phyloP scores from a whole-genome alignment of 2,797 vertebrate genomes.

The Sphaeramia orbicularis region DNA sequence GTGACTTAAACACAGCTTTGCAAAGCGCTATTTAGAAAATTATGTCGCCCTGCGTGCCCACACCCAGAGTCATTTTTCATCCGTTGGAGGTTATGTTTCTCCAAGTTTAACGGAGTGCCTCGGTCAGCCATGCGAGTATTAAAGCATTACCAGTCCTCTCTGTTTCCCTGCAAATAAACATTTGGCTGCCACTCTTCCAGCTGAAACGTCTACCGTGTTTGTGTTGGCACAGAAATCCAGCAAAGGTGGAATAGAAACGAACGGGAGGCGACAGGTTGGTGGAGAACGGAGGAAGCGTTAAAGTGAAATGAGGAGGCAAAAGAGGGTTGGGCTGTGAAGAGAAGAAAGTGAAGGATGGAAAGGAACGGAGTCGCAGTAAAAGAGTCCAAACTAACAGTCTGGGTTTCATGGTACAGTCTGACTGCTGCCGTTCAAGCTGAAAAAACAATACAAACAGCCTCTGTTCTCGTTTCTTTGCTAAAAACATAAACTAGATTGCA shows the following conservation, averaged over 20 bases:
- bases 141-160: conserved; percentile 72
- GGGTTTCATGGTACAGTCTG: conserved; percentile 46
- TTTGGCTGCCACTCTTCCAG: conserved; percentile 53
- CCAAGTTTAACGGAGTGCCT: conserved; percentile 30
- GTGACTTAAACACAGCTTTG: conserved; percentile 29
- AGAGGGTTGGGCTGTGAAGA: not conserved
- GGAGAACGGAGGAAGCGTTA: conserved; percentile 12
- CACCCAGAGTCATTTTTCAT: conserved; percentile 48
- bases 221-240: conserved; percentile 60
- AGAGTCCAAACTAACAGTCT: conserved; percentile 28
- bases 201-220: conserved; percentile 64
- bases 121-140: conserved; percentile 57
- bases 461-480: conserved; percentile 9
- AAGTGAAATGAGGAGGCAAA: conserved; percentile 17
- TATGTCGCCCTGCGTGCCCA: conserved; percentile 5
- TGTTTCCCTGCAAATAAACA: conserved; percentile 76
- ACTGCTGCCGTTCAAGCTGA: conserved; percentile 39
- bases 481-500: conserved; percentile 5
- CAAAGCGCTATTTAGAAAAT: conserved; percentile 33
- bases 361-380: not conserved
- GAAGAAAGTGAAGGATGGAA: conserved; percentile 14
- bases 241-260: conserved; percentile 8
- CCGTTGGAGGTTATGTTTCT: conserved; percentile 57
- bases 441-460: conserved; percentile 39
- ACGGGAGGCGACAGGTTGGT: conserved; percentile 14